These are phyloP conservation scores for Clepsis dumicolana DNA, from an alignment of 2,888 invertebrate species.

Conservation along the genomic window DNA sequence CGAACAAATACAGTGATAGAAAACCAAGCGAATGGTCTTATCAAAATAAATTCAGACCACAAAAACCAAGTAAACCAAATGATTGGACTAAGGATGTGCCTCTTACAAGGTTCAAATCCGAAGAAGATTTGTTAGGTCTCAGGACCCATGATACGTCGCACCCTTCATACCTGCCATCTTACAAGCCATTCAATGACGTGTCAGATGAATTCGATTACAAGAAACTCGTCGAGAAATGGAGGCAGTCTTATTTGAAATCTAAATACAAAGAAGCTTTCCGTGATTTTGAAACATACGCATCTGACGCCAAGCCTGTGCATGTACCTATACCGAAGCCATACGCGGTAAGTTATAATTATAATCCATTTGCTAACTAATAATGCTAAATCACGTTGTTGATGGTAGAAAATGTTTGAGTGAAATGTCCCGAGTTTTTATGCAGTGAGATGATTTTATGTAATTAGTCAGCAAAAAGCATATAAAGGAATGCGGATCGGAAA, in stretches of 20 bases:
- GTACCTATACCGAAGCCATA: slow-evolving; percentile 78
- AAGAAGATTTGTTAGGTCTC: slow-evolving; percentile 78
- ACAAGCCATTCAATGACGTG: slow-evolving; percentile 60
- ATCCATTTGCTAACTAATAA: neutral
- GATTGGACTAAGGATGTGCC: slow-evolving; percentile 70
- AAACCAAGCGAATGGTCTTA: slow-evolving; percentile 63
- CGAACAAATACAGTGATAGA: slow-evolving; percentile 60
- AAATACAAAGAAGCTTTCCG: slow-evolving; percentile 69
- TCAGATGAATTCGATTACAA: slow-evolving; percentile 72
- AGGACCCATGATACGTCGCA: slow-evolving; percentile 77
- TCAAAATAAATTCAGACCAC: slow-evolving; percentile 58
- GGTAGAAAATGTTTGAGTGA: slow-evolving; percentile 14
- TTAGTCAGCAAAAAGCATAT: slow-evolving; percentile 67
- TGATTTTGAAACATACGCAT: slow-evolving; percentile 72
- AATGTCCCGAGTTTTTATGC: neutral
- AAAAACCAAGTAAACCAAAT: slow-evolving; percentile 59
- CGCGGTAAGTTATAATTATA: slow-evolving; percentile 66
- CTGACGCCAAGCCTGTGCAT: slow-evolving; percentile 72
- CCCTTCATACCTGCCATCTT: slow-evolving; percentile 70
- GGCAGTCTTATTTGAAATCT: slow-evolving; percentile 74
- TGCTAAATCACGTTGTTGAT: slow-evolving; percentile 40
- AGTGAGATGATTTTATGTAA: slow-evolving; percentile 58
- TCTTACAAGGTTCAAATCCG: slow-evolving; percentile 72
- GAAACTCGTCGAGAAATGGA: slow-evolving; percentile 76
- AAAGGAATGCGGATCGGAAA: slow-evolving; percentile 83